Evolutionary conservation across 2,797 vertebrate genomes (phyloP).

Genomic region (Tolypeutes matacus): DNA sequence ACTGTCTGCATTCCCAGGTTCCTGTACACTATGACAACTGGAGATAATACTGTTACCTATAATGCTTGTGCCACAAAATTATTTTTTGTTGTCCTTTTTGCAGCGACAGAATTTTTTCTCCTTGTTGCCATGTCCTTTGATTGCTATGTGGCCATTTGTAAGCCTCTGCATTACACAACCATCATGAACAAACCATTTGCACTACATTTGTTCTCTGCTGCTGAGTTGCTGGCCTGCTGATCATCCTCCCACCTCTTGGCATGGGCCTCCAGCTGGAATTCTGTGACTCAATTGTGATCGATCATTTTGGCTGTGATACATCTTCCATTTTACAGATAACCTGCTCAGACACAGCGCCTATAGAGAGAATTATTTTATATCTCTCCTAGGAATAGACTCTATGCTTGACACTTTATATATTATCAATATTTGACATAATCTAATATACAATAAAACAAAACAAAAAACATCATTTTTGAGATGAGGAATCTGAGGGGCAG

Average conservation of each 20-base stretch:
- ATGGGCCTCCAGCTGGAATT: slow-evolving; percentile 80
- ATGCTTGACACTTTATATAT: not conserved
- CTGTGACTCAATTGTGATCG: slow-evolving; percentile 74
- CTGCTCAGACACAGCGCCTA: slow-evolving; percentile 74
- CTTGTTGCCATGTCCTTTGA: too few relatives aligned
- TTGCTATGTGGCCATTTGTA: too few relatives aligned
- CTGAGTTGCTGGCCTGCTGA: slow-evolving; percentile 73
- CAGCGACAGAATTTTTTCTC: too few relatives aligned
- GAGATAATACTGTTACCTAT: slow-evolving; percentile 75
- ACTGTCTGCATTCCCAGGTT: too few relatives aligned
- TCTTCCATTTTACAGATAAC: slow-evolving; percentile 74
- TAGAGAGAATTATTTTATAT: slow-evolving; percentile 59
- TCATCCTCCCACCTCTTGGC: slow-evolving; percentile 65
- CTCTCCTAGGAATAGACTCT: not conserved
- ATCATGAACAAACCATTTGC: slow-evolving; percentile 79
- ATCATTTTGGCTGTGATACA: slow-evolving; percentile 78
- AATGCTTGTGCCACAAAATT: slow-evolving; percentile 75
- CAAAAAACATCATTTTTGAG: not conserved
- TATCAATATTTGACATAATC: not conserved
- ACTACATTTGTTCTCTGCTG: slow-evolving; percentile 40
- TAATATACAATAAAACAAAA: not conserved
- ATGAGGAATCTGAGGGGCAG: not conserved
- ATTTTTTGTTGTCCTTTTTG: slow-evolving; percentile 58
- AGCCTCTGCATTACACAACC: slow-evolving; percentile 43
- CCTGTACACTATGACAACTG: slow-evolving; percentile 70